phyloP scores from a whole-genome alignment of 64 coral and sea anemone species.

The Stichodactyla mertensii region DNA sequence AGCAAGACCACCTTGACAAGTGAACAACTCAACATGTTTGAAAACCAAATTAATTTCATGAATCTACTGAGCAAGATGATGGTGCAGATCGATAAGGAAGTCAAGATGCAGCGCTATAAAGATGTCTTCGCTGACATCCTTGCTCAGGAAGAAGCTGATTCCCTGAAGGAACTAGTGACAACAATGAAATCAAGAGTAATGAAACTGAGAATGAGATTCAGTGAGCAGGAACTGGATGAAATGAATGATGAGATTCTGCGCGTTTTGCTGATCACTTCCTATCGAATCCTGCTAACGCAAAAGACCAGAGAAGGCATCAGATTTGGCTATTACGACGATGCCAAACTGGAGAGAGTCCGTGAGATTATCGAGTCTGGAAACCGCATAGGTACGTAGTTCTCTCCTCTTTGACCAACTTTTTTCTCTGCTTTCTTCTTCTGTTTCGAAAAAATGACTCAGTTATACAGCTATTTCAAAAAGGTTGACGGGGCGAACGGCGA shows the following conservation, averaged over 20 bases:
- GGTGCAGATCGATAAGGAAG: not conserved
- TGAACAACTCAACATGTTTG: constrained; percentile 49
- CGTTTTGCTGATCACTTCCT: constrained; percentile 18
- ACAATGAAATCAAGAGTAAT: constrained; percentile 25
- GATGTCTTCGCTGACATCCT: not conserved
- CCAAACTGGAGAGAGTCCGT: not conserved
- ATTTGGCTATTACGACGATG: not conserved
- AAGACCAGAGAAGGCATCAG: not conserved
- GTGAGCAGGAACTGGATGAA: constrained; percentile 67
- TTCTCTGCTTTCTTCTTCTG: too few relatives aligned
- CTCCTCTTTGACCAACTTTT: not conserved
- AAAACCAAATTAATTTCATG: constrained; percentile 57
- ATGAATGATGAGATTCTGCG: constrained; percentile 59
- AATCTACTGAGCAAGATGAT: constrained; percentile 5
- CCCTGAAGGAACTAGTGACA: not conserved
- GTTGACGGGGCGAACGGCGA: too few relatives aligned
- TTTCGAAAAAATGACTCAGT: too few relatives aligned
- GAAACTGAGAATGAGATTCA: constrained; percentile 28
- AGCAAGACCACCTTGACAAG: not conserved
- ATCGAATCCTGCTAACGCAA: not conserved
- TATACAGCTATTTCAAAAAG: too few relatives aligned
- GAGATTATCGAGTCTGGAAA: not conserved
- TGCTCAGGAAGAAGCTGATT: not conserved
- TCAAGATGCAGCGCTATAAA: not conserved
- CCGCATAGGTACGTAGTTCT: not conserved